phyloP scores from a whole-genome alignment of 1,140 invertebrate genomes.

The Macrocentrus cingulum region DNA sequence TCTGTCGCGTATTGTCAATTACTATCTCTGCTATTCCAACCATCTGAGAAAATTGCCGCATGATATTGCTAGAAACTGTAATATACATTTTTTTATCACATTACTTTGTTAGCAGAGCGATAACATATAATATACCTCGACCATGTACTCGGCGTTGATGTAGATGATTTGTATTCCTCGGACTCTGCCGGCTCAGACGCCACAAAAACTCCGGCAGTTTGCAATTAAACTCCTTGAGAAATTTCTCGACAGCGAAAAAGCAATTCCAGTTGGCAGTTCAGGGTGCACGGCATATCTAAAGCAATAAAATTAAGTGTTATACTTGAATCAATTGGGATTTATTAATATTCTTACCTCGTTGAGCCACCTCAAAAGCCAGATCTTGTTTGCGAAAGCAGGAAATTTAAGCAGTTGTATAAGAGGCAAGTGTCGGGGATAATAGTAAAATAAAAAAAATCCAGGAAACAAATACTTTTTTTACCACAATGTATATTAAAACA shows the following conservation, averaged over 20 bases:
- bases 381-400: no score
- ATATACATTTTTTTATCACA: no score
- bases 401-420: no score
- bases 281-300: constrained; percentile 57
- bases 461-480: no score
- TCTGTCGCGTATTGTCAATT: constrained; percentile 76
- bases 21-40: constrained; percentile 65
- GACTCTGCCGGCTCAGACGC: constrained; percentile 54
- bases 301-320: no score
- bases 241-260: constrained; percentile 67
- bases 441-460: no score
- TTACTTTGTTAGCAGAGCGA: no score
- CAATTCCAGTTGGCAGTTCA: constrained; percentile 66
- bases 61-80: constrained; percentile 61
- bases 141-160: constrained; percentile 73
- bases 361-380: no score
- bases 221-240: constrained; percentile 64
- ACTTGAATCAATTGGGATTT: no score
- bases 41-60: constrained; percentile 46
- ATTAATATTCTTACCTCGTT: no score
- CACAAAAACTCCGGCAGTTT: constrained; percentile 60
- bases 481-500: no score
- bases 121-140: constrained; percentile 50
- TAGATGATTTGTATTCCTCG: constrained; percentile 54
- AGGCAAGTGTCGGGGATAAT: no score